Evolutionary conservation across 2,888 invertebrate species (phyloP).

Genomic region (Notocelia uddmanniana): DNA sequence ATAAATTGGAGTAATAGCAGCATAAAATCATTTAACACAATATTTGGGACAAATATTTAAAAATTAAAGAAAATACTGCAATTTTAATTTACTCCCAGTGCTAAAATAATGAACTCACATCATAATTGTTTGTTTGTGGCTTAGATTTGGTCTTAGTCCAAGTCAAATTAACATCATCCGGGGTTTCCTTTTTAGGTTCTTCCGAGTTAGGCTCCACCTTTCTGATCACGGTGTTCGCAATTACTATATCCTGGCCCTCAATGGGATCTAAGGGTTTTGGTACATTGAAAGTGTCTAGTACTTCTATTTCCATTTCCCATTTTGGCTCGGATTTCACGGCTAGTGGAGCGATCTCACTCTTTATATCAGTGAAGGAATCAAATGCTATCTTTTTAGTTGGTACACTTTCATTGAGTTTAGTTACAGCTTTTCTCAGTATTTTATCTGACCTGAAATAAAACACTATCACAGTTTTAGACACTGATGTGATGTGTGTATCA

Average conservation of each 20-base stretch:
- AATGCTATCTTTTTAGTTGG: conserved; percentile 80
- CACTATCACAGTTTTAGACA: not conserved
- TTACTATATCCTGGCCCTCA: conserved; percentile 74
- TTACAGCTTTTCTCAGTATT: conserved; percentile 69
- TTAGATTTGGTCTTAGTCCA: conserved; percentile 61
- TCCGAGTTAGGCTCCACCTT: conserved; percentile 72
- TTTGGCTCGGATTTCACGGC: conserved; percentile 74
- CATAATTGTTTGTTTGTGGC: conserved; percentile 12
- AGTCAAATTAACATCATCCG: conserved; percentile 64
- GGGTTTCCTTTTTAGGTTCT: conserved; percentile 52
- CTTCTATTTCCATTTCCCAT: conserved; percentile 81
- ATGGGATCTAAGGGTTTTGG: conserved; percentile 64
- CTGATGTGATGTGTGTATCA: not conserved
- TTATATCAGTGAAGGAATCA: conserved; percentile 80
- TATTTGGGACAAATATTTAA: not conserved
- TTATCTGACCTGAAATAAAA: conserved; percentile 69
- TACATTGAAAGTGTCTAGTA: conserved; percentile 54
- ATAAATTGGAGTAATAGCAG: no score
- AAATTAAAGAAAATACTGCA: not conserved
- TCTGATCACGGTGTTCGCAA: conserved; percentile 79
- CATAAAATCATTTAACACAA: no score
- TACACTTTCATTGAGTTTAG: conserved; percentile 60
- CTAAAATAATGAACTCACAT: conserved; percentile 21
- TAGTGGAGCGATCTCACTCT: conserved; percentile 79
- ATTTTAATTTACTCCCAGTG: not conserved